These are phyloP conservation scores for Rhipidura dahli DNA, from an alignment of 2,113 vertebrate species.

Conservation along the genomic window DNA sequence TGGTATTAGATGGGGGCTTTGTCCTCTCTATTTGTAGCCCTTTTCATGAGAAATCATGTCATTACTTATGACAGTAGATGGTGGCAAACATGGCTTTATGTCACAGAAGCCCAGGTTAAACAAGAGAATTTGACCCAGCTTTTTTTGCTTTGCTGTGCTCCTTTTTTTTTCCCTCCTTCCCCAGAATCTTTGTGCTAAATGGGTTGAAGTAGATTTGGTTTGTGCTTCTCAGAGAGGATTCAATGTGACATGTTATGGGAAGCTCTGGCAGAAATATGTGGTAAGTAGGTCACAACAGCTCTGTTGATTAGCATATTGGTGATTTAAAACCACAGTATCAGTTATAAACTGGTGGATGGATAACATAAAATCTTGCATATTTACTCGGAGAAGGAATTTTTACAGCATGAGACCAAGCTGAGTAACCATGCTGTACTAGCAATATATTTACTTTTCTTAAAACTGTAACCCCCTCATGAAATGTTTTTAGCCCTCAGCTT, in stretches of 20 bases:
- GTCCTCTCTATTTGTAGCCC: background rate
- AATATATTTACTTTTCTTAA: slow-evolving; percentile 56
- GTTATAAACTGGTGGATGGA: slow-evolving; percentile 7
- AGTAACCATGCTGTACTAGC: slow-evolving; percentile 15
- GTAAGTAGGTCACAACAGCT: slow-evolving; percentile 75
- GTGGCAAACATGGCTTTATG: slow-evolving; percentile 25
- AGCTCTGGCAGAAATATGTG: slow-evolving; percentile 56
- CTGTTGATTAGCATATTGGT: slow-evolving; percentile 61
- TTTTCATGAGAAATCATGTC: slow-evolving; percentile 51
- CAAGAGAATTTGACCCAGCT: slow-evolving; percentile 51
- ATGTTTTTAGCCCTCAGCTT: slow-evolving; percentile 73
- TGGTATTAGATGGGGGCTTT: background rate
- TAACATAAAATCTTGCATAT: background rate
- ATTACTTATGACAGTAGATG: slow-evolving; percentile 25
- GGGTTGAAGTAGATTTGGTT: slow-evolving; percentile 46
- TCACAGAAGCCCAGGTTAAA: slow-evolving; percentile 38
- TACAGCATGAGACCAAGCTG: slow-evolving; percentile 20
- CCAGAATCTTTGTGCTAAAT: slow-evolving; percentile 46
- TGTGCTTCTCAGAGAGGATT: slow-evolving; percentile 51
- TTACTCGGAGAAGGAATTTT: slow-evolving; percentile 29
- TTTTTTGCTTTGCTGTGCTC: slow-evolving; percentile 21
- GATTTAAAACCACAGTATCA: slow-evolving; percentile 47
- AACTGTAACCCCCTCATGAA: slow-evolving; percentile 59
- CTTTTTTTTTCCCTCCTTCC: background rate
- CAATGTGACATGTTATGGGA: slow-evolving; percentile 50